Base-by-base conservation (phyloP, 2,888 invertebrate genomes). In the Hydropsyche betteni region DNA sequence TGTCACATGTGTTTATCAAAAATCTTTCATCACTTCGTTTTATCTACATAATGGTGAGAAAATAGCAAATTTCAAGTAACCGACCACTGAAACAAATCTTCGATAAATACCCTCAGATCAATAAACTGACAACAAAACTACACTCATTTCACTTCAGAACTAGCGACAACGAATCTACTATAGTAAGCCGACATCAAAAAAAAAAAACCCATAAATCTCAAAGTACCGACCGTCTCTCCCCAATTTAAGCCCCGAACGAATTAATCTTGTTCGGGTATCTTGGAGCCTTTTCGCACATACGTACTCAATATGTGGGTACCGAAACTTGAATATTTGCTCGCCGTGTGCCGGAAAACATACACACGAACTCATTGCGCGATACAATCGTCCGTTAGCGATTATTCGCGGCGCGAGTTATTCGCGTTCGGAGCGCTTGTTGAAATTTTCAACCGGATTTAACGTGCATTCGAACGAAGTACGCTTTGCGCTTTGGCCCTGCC, bases 381-480 rank as follows among this genome's bases (percentile, higher is more conserved):
- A 64, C 58, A 58, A 58, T 58, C 58, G 58, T 34, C 34, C 64
- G 36, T 64, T 64, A 1, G 64, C 64, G 64, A 64, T 36, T 64
- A 64, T 64, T 64, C 64, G 8, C 12, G 34, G n/a, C 36, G n/a
- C 64, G 64, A 36, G 5, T 64, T 36, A 64, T 34, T 34, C n/a
- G 36, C 64, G 34, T 36, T 36, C n/a, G 12, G 36, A 64, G 12
- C 34, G 64, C 34, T 64, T 36, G 64, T 64, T 64, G 12, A 36
- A 64, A 64, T 64, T 64, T 64, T 64, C 64, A 64, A 36, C 64
- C 34, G 64, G 36, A 64, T 64, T 64, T 64, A 64, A 36, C 61
- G 16, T 61, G 61, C 61, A 61, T 61, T 24, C 61, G 24, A 16
- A 33, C 33, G 16, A 16, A 16, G 61, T 10, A 33, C 10, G 33